These are phyloP conservation scores for Mesorhabditis sp. DNA, from an alignment of 2,888 invertebrate species.

Conservation along the genomic window DNA sequence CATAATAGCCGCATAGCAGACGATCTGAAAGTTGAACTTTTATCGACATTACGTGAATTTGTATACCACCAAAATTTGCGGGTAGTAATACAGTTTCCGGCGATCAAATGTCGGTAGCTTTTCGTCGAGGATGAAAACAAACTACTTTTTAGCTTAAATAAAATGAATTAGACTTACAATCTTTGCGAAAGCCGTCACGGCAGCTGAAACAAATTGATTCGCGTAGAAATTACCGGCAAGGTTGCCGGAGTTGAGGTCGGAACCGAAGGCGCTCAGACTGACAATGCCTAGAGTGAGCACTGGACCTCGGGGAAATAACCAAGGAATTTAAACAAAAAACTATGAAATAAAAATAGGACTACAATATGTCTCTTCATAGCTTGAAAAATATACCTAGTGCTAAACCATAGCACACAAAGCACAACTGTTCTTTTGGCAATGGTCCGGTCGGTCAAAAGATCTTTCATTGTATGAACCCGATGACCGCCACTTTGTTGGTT, in stretches of 20 bases:
- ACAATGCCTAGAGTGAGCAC: background rate
- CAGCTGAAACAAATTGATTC: conserved; percentile 32
- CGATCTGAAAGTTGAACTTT: conserved; percentile 14
- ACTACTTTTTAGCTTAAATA: conserved; percentile 22
- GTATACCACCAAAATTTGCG: conserved; percentile 39
- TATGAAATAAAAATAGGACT: background rate
- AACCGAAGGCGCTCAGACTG: conserved; percentile 33
- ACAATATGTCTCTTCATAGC: background rate
- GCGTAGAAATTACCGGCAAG: conserved; percentile 34
- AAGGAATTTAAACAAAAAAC: background rate
- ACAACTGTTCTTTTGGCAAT: conserved; percentile 27
- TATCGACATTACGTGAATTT: background rate
- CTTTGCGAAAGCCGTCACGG: conserved; percentile 31
- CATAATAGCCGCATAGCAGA: conserved; percentile 42
- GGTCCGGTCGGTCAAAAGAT: conserved; percentile 26
- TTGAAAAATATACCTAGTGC: conserved; percentile 21
- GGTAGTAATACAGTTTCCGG: conserved; percentile 46
- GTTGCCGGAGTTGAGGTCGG: conserved; percentile 38
- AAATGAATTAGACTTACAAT: conserved; percentile 19
- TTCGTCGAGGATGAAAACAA: conserved; percentile 45
- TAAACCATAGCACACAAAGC: conserved; percentile 31
- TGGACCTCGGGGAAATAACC: background rate
- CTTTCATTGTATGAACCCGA: conserved; percentile 30
- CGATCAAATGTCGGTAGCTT: conserved; percentile 43
- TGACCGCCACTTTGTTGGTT: conserved; percentile 13